A percentile compares a stretch with the other conserved stretches of the same genome.
Evolutionary conservation across 1,140 invertebrate genomes (phyloP).

Genomic region (Drosophila lini): DNA sequence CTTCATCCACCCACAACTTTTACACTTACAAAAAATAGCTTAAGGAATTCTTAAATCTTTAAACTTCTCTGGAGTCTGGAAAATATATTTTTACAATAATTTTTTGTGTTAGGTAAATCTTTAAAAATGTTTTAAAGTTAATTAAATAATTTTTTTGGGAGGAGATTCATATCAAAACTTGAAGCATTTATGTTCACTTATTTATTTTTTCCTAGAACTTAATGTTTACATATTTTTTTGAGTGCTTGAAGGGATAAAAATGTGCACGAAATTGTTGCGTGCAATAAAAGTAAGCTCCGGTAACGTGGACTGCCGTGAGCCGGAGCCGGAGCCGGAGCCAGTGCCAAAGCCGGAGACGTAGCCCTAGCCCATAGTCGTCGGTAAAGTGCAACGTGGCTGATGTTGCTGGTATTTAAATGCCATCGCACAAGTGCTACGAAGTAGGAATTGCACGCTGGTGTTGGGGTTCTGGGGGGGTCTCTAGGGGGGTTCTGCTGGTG

Average conservation of each 20-base stretch:
- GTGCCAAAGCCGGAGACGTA: not conserved
- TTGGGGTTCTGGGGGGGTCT: not conserved
- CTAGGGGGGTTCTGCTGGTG: not conserved
- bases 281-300: slow-evolving; percentile 43
- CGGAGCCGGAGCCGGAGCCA: not conserved
- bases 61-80: not conserved
- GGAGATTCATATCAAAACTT: too few species aligned
- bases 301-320: slow-evolving; percentile 17
- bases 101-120: too few species aligned
- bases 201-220: too few species aligned
- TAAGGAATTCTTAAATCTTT: not conserved
- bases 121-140: too few species aligned
- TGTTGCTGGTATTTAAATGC: slow-evolving; percentile 34
- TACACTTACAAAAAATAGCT: not conserved
- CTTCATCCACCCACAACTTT: slow-evolving; percentile 3
- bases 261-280: slow-evolving; percentile 40
- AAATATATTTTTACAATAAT: not conserved
- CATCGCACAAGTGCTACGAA: slow-evolving; percentile 12
- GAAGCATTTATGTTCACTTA: too few species aligned
- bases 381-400: slow-evolving; percentile 35
- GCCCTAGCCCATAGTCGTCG: not conserved
- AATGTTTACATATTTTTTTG: not conserved
- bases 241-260: slow-evolving; percentile 18
- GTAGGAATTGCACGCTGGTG: not conserved
- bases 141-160: too few species aligned